phyloP scores from a whole-genome alignment of 2,113 vertebrate species.

The Potamarius usumacintae region DNA sequence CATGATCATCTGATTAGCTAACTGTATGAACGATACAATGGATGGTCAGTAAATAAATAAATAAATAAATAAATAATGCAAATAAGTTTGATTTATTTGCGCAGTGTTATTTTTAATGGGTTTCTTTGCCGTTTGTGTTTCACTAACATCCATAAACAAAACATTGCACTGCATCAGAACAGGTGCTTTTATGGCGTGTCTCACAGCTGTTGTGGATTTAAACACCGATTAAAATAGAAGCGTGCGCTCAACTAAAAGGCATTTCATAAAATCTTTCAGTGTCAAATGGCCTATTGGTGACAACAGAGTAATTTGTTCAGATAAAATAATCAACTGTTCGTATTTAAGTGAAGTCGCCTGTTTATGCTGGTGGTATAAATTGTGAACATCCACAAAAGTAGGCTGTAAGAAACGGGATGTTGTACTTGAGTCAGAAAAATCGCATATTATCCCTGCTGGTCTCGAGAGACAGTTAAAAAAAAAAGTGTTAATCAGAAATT shows the following conservation, averaged over 20 bases:
- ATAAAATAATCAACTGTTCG: not conserved
- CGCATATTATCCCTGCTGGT: not conserved
- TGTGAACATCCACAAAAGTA: not conserved
- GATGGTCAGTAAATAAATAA: not conserved
- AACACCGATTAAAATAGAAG: conserved; percentile 10
- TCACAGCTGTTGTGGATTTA: conserved; percentile 16
- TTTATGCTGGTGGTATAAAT: not conserved
- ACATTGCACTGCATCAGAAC: not conserved
- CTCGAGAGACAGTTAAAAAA: not conserved
- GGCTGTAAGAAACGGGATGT: not conserved
- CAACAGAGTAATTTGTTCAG: not conserved
- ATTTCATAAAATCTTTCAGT: not conserved
- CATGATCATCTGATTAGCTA: not conserved
- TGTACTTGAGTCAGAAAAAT: not conserved
- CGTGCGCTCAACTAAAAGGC: not conserved
- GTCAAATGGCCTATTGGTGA: not conserved
- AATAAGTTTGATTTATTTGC: not conserved
- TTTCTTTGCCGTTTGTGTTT: not conserved
- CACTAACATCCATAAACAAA: not conserved
- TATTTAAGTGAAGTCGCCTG: not conserved
- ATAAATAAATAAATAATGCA: not conserved
- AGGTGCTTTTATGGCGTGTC: not conserved
- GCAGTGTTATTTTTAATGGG: not conserved
- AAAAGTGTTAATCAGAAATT: not conserved
- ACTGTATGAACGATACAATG: not conserved